Conservation (phyloP, 2,113 vertebrate species). For the Charina bottae region DNA sequence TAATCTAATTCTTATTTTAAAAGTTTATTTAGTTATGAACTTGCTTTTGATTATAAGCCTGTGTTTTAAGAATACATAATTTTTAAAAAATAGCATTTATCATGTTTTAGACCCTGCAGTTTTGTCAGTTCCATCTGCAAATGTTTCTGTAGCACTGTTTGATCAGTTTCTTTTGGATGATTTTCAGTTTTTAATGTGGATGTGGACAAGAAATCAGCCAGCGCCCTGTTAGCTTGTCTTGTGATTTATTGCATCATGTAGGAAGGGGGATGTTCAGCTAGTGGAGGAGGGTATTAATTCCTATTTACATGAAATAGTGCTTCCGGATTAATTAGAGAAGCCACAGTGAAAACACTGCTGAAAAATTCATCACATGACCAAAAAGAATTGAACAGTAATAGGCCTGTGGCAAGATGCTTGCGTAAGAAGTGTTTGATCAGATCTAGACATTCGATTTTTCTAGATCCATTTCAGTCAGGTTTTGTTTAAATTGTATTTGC, state of each 20-base stretch:
- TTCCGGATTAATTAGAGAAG: neutral
- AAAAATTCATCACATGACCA: neutral
- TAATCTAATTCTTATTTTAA: too few relatives aligned
- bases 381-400: neutral
- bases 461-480: neutral
- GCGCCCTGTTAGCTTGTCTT: neutral
- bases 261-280: neutral
- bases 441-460: neutral
- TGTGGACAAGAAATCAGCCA: too few relatives aligned
- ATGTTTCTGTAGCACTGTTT: too few relatives aligned
- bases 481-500: neutral
- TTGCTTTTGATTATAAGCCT: too few relatives aligned
- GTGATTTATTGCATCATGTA: neutral
- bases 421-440: neutral
- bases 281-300: neutral
- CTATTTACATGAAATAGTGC: neutral
- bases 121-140: too few relatives aligned
- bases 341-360: neutral
- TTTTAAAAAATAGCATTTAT: too few relatives aligned
- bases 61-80: too few relatives aligned
- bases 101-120: too few relatives aligned
- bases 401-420: neutral
- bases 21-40: too few relatives aligned
- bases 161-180: too few relatives aligned
- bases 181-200: too few relatives aligned